These are phyloP conservation scores for Phoeniculus purpureus DNA, from an alignment of 2,797 vertebrate species.

Conservation along the genomic window DNA sequence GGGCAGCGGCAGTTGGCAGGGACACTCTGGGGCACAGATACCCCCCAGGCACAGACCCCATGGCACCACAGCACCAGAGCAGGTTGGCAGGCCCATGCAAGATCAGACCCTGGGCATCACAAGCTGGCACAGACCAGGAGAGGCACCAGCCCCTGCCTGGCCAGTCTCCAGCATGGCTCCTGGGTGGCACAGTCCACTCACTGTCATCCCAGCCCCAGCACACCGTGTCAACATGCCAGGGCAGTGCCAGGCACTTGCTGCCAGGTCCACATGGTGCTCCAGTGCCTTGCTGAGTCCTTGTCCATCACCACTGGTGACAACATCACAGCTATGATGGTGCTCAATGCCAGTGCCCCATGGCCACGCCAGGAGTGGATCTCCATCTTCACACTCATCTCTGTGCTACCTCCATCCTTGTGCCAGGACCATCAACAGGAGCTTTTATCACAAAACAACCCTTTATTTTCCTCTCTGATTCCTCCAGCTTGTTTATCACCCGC, in stretches of 20 bases:
- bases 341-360: fast-evolving
- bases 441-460: conserved; percentile 37
- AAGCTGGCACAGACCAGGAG: background rate
- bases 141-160: fast-evolving
- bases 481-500: conserved; percentile 47
- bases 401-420: fast-evolving
- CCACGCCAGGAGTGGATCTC: fast-evolving
- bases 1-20: background rate
- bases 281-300: background rate
- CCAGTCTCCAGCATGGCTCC: fast-evolving
- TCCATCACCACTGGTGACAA: fast-evolving
- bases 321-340: fast-evolving
- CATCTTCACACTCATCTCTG: fast-evolving
- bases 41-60: fast-evolving
- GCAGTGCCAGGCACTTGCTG: fast-evolving
- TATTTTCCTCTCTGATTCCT: background rate
- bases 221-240: fast-evolving
- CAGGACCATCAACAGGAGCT: conserved; percentile 10
- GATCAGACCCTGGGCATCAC: background rate
- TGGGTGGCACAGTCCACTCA: fast-evolving
- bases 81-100: background rate
- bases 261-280: background rate
- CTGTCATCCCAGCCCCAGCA: background rate
- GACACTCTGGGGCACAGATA: fast-evolving
- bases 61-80: background rate